Percentiles rank a stretch among this genome's conserved stretches.
These are phyloP conservation scores for Linurgus olivaceus DNA, from an alignment of 2,797 vertebrate species.

Conservation along the genomic window DNA sequence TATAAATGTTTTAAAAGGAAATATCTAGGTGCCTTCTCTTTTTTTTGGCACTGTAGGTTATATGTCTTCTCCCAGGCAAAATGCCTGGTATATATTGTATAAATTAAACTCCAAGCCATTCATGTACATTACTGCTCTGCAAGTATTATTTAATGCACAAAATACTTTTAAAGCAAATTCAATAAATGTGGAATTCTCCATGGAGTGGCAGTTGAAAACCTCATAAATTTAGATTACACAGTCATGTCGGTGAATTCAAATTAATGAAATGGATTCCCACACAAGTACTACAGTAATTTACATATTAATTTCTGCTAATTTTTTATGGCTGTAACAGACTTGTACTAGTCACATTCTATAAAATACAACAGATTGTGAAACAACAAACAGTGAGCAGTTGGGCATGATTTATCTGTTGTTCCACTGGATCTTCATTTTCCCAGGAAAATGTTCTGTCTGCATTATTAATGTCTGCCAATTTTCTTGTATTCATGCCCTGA, in stretches of 20 bases:
- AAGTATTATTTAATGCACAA: slow-evolving; percentile 49
- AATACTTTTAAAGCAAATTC: slow-evolving; percentile 65
- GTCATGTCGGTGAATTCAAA: slow-evolving; percentile 81
- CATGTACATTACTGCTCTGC: neutral
- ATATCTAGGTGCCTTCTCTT: neutral
- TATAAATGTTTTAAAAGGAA: slow-evolving; percentile 9
- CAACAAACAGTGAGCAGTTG: slow-evolving; percentile 64
- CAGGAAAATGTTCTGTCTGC: slow-evolving; percentile 55
- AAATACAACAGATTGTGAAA: slow-evolving; percentile 68
- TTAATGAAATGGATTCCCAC: slow-evolving; percentile 78
- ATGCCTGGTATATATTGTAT: neutral
- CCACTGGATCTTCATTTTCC: slow-evolving; percentile 55
- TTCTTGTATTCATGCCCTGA: slow-evolving; percentile 61
- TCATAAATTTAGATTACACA: slow-evolving; percentile 82
- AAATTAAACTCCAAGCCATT: neutral
- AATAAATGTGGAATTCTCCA: slow-evolving; percentile 76
- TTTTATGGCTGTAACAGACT: slow-evolving; percentile 77
- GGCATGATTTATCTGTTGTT: slow-evolving; percentile 71
- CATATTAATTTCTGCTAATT: slow-evolving; percentile 81
- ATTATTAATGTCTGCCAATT: slow-evolving; percentile 68
- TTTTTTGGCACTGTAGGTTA: neutral
- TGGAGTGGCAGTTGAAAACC: slow-evolving; percentile 69
- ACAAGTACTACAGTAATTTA: slow-evolving; percentile 75
- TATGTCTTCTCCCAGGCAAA: neutral
- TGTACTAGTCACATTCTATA: slow-evolving; percentile 75